Percentiles rank a stretch among this genome's conserved stretches.
Evolutionary conservation across 2,888 invertebrate genomes (phyloP).

Genomic region (Oxyteleia sp.): DNA sequence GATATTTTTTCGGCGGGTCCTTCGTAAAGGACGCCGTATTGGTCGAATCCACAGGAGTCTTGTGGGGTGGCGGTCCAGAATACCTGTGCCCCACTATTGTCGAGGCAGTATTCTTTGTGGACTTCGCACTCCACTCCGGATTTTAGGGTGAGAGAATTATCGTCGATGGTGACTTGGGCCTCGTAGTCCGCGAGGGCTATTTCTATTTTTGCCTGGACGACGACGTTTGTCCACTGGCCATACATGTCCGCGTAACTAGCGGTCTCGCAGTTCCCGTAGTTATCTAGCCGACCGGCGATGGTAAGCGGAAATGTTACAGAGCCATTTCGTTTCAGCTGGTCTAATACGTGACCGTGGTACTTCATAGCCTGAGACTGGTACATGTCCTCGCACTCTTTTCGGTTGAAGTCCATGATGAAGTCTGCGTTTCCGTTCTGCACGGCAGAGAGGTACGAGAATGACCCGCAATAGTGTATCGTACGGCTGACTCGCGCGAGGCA

Average conservation of each 20-base stretch:
- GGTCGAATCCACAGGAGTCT: neutral
- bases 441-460: too few relatives aligned
- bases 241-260: conserved; percentile 17
- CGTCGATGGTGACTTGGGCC: neutral
- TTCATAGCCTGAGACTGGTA: too few relatives aligned
- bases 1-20: neutral
- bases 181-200: neutral
- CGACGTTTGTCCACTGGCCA: conserved; percentile 32
- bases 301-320: neutral
- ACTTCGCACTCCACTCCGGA: neutral
- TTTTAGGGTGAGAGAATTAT: neutral
- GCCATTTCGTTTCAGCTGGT: neutral
- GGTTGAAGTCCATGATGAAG: too few relatives aligned
- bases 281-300: conserved; percentile 8
- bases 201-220: conserved; percentile 1
- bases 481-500: too few relatives aligned
- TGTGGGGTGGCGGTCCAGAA: neutral
- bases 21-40: conserved; percentile 8
- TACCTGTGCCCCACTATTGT: neutral
- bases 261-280: conserved; percentile 21
- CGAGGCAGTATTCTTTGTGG: neutral
- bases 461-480: too few relatives aligned
- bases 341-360: too few relatives aligned
- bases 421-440: too few relatives aligned
- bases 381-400: too few relatives aligned